phyloP scores from a whole-genome alignment of 2,113 vertebrate species.

The Rhabdomys dilectus region DNA sequence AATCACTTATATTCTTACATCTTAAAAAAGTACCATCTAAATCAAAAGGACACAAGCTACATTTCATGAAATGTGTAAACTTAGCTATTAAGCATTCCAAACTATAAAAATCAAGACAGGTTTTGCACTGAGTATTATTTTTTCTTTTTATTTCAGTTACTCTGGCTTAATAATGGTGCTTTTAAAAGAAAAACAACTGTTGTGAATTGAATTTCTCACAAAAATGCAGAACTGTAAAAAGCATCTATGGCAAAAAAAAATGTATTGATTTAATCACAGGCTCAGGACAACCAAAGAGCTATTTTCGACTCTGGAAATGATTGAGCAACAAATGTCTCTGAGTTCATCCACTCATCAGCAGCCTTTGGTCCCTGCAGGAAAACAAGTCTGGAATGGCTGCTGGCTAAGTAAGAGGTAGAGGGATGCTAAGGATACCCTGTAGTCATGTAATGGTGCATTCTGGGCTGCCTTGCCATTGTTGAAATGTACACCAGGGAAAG shows the following conservation, averaged over 20 bases:
- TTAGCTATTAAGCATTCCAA: neutral
- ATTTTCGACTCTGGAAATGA: slow-evolving; percentile 7
- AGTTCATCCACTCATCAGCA: neutral
- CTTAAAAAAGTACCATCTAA: neutral
- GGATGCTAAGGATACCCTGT: neutral
- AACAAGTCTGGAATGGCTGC: neutral
- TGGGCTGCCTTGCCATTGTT: neutral
- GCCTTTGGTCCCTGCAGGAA: neutral
- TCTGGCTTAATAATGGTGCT: neutral
- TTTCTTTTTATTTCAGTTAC: neutral
- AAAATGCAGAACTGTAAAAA: neutral
- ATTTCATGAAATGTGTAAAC: neutral
- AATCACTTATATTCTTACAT: neutral
- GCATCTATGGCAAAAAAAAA: neutral
- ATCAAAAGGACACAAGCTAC: neutral
- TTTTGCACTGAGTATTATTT: neutral
- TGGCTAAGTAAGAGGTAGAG: no score
- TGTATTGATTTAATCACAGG: neutral
- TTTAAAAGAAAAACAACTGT: neutral
- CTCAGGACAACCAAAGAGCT: neutral
- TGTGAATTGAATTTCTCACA: neutral
- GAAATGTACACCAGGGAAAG: neutral
- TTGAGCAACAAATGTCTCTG: neutral
- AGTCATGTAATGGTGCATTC: neutral
- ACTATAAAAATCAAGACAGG: neutral